Conservation (phyloP, 2,888 invertebrate species). For the Penaeus monodon region DNA sequence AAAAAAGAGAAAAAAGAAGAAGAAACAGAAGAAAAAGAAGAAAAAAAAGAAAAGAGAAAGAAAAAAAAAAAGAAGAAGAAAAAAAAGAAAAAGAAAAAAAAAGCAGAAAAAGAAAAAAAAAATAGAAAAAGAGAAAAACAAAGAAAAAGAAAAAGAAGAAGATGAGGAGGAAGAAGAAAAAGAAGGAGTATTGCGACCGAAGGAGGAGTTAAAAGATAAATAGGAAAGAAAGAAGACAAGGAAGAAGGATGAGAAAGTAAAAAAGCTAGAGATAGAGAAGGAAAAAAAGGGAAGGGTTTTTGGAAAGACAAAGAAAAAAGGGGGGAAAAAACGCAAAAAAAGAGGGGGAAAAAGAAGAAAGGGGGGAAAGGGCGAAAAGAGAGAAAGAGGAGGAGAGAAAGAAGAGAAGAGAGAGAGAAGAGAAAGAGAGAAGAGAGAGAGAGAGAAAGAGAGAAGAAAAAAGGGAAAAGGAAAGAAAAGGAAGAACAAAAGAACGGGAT, state of each 20-base stretch:
- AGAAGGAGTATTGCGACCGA: not conserved
- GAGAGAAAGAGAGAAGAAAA: constrained; percentile 6
- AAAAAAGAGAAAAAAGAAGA: not conserved
- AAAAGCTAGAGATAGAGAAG: no score
- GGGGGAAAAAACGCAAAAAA: not conserved
- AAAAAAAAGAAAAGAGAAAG: not conserved
- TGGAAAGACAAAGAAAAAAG: not conserved
- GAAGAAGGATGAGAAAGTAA: not conserved
- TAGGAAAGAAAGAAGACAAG: not conserved
- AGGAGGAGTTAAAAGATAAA: not conserved
- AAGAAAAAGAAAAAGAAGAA: not conserved
- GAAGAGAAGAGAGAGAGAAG: not conserved
- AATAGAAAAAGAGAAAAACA: not conserved
- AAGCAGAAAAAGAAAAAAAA: not conserved
- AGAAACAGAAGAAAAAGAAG: not conserved
- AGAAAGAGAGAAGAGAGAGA: not conserved
- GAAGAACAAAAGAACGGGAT: not conserved
- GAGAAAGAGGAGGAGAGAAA: no score
- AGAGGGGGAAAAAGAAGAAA: not conserved
- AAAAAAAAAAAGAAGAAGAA: not conserved
- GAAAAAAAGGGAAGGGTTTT: not conserved
- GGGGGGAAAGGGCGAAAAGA: no score
- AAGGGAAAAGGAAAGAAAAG: not conserved
- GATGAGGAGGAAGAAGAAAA: not conserved
- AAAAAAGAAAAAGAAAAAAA: not conserved